These are phyloP conservation scores for Aurelia aurita complex sp. Pacific DNA, from an alignment of 30 jellyfish, hydroid and myxozoan genomes.

Conservation along the genomic window DNA sequence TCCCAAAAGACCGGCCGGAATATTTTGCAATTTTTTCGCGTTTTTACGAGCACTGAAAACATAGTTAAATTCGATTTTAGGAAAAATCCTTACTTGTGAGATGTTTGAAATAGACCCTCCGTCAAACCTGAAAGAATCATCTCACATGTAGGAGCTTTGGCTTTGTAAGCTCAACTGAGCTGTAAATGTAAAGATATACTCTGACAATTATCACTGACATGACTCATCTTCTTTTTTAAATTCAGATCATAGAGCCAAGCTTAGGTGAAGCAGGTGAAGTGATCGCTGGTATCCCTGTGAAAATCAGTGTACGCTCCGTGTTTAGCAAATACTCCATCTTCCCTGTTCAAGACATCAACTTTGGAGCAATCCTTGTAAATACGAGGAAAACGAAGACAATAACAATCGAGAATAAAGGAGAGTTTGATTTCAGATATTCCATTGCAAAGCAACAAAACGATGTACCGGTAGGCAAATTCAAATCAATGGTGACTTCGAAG, in stretches of 20 bases:
- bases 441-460: constrained; percentile 57
- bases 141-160: too few relatives aligned
- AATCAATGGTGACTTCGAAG: constrained; percentile 20
- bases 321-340: constrained; percentile 90
- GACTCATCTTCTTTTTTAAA: background rate
- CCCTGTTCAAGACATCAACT: constrained; percentile 92
- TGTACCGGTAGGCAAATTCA: constrained; percentile 26
- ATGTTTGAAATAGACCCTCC: too few relatives aligned
- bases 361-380: constrained; percentile 92
- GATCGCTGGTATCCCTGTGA: constrained; percentile 95
- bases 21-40: too few relatives aligned
- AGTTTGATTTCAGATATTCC: constrained; percentile 87
- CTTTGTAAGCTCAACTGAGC: too few relatives aligned
- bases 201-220: too few relatives aligned
- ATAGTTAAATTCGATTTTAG: too few relatives aligned
- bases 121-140: too few relatives aligned
- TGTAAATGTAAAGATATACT: too few relatives aligned
- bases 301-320: constrained; percentile 88
- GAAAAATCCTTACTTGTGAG: too few relatives aligned
- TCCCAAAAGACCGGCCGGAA: too few relatives aligned
- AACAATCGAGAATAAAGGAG: constrained; percentile 92
- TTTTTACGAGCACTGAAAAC: too few relatives aligned
- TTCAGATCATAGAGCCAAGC: constrained; percentile 87
- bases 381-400: constrained; percentile 88
- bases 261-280: constrained; percentile 93